Conservation (phyloP, 2,888 invertebrate genomes). For the Lycaena phlaeas region DNA sequence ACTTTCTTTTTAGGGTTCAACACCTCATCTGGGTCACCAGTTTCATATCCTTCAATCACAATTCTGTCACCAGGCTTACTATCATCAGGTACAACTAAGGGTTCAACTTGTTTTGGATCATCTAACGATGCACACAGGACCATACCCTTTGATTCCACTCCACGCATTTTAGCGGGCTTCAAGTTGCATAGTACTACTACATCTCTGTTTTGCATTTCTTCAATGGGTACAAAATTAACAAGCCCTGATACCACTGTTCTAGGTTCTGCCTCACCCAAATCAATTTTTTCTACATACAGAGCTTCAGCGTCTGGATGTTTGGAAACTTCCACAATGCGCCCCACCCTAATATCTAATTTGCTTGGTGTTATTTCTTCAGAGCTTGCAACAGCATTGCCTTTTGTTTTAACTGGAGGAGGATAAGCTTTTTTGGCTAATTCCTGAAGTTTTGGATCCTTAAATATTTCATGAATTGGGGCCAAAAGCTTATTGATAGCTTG, state of each 20-base stretch:
- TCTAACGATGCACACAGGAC: conserved; percentile 90
- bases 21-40: conserved; percentile 84
- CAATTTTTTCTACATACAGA: conserved; percentile 93
- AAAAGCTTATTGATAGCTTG: conserved; percentile 87
- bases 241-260: conserved; percentile 89
- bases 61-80: conserved; percentile 89
- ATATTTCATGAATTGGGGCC: conserved; percentile 90
- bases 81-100: conserved; percentile 83
- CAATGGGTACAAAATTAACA: conserved; percentile 91
- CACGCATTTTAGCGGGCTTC: conserved; percentile 97
- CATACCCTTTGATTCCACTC: conserved; percentile 93
- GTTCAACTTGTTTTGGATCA: conserved; percentile 88
- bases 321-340: conserved; percentile 86
- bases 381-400: conserved; percentile 38
- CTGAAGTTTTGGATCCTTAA: conserved; percentile 85
- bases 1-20: conserved; percentile 96
- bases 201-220: conserved; percentile 90
- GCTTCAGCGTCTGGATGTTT: conserved; percentile 94
- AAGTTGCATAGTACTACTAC: conserved; percentile 96
- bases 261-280: conserved; percentile 83
- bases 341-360: conserved; percentile 89
- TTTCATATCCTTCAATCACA: conserved; percentile 85
- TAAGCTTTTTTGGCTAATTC: conserved; percentile 88
- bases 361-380: conserved; percentile 79
- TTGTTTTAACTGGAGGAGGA: conserved; percentile 80